These are phyloP conservation scores for Sinosuthora webbiana DNA, from an alignment of 2,113 vertebrate species.

Conservation along the genomic window DNA sequence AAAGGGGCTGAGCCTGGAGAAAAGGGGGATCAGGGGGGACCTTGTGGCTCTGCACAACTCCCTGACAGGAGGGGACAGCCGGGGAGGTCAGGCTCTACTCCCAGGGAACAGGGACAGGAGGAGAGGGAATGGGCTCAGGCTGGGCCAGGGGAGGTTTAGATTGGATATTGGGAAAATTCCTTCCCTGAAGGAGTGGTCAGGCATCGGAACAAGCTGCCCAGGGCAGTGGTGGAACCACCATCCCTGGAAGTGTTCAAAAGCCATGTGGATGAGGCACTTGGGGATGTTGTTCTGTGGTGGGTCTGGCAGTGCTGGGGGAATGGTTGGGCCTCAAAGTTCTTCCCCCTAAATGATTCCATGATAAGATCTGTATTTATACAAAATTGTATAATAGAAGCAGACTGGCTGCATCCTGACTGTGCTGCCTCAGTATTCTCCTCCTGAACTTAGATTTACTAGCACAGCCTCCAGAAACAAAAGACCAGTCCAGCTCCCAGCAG, in stretches of 20 bases:
- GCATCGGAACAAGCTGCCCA: not conserved
- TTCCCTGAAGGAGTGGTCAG: not conserved
- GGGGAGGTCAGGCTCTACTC: not conserved
- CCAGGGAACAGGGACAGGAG: not conserved
- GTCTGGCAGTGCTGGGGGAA: not conserved
- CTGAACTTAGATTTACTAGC: not conserved
- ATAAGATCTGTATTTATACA: not conserved
- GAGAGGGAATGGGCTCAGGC: accelerated
- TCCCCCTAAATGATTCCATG: not conserved
- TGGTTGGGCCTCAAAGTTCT: not conserved
- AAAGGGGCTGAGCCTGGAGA: not conserved
- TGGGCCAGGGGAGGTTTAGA: accelerated
- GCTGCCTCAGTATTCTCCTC: not conserved
- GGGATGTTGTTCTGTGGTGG: not conserved
- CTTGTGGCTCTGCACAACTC: not conserved
- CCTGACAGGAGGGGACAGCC: not conserved
- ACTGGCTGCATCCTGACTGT: not conserved
- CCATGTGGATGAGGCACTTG: accelerated
- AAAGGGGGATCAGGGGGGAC: not conserved
- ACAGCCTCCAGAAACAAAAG: not conserved
- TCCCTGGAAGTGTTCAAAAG: not conserved
- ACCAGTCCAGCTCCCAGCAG: not conserved
- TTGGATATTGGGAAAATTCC: no score
- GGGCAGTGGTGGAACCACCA: not conserved
- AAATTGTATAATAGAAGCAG: accelerated